Base-by-base conservation (phyloP, 2,113 vertebrate genomes). In the Garra rufa region DNA sequence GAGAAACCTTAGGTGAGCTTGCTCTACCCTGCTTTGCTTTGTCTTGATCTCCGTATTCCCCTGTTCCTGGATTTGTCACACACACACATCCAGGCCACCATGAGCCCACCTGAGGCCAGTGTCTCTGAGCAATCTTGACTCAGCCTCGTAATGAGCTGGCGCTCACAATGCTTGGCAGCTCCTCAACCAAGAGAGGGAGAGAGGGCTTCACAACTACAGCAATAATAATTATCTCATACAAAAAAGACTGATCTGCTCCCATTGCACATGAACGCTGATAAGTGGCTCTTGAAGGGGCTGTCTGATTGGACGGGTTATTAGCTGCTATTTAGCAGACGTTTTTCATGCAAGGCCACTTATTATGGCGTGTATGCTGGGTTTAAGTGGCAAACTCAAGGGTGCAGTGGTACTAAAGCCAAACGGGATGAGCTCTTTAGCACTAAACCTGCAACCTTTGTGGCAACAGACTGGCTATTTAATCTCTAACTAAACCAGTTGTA, bases 81-180 rank as follows among this genome's bases (percentile, higher is more conserved):
- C 2, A 38, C 2, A 26, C 44, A 67, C 44, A 46, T 67, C 41
- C 43, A 67, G 26, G 9, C 44, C 26, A 46, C 10, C 59, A 26
- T 13, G 2, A 52, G 30, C 76, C 30, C 67, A 75, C 46, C 77
- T 44, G 46, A 65, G 71, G 34, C 55, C 28, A 71, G 75, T 44
- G 52, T 78, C 65, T 76, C 73, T 21, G 30, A 74, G 44, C 34
- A 26, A 11, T 46, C 38, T 46, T 71, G 63, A 81, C 78, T 87
- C 55, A 77, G 71, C 61, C 59, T 9, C 28, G 17, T 81, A 48
- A 86, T 76, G 21, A 84, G 73, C 63, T 86, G 50, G 71, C 63
- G 77, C 43, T 28, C 44, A 21, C 79, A 24, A 38, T 70, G 19
- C 46, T 48, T 81, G 43, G 46, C 65, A 82, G 46, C 28, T 77